Base-by-base conservation (phyloP, 1,140 invertebrate species). In the Thaumetopoea pityocampa region DNA sequence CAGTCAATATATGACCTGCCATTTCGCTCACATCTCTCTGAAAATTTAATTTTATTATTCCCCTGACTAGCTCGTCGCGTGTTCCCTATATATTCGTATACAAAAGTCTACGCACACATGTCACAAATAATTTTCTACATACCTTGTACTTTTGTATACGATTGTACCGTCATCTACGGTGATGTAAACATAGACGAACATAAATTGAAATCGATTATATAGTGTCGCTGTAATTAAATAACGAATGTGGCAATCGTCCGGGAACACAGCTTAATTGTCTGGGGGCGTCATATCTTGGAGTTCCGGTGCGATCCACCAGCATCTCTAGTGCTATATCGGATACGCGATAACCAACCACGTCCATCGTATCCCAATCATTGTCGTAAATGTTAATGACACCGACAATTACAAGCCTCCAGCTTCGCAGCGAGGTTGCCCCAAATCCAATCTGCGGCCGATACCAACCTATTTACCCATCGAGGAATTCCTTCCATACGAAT, bases 311-410 rank as follows among this genome's bases (percentile, higher is more conserved):
- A 61, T 70, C 73, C 70, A 68, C 47, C 47, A 38, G 66, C 73
- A 67, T 69, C 66, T 69, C 48, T 36, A 26, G 42, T 52, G 52
- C 51, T 51, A 67, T 73, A 70, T 52, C 51, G 47, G 51, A 47
- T 56, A 48, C 38, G 55, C 48, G 62, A 68, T 67, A 58, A 43
- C 41, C 38, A 62, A 46, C 41, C 48, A 44, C 67, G 67, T 82
- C 76, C 80, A 80, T 78, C 67, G 65, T 60, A 67, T 62, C 60
- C 43, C 44, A 61, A 67, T 62, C 66, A 77, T 78, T 79, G 72
- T 74, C 76, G 73, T 83, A 78, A 83, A 83, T 70, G 72, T 79
- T 83, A 80, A 83, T 79, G 76, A 66, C 60, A 51, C 65, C 57
- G 65, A 73, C 76, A 76, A 80, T 83, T 80, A 80, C 68, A 49